Evolutionary conservation across 1,140 invertebrate genomes (phyloP).

Genomic region (Halyomorpha halys): DNA sequence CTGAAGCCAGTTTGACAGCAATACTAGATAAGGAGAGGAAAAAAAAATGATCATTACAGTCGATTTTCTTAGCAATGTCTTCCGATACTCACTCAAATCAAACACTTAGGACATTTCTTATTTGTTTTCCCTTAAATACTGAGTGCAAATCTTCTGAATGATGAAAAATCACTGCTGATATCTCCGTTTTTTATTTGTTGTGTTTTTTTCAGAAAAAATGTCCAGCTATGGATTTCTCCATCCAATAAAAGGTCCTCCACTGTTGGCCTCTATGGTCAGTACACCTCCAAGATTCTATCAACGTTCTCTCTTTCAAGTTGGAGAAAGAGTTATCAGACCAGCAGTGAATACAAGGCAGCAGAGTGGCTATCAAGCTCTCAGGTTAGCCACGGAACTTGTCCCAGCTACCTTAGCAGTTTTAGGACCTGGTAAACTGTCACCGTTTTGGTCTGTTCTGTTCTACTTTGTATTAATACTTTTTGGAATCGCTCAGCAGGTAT

Average conservation of each 20-base stretch:
- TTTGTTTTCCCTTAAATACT: too few relatives aligned
- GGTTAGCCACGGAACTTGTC: conserved; percentile 73
- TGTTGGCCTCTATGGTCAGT: conserved; percentile 39
- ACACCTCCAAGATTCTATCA: conserved; percentile 53
- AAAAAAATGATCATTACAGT: too few relatives aligned
- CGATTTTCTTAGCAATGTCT: too few relatives aligned
- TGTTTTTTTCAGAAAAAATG: conserved; percentile 51
- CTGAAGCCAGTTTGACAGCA: too few relatives aligned
- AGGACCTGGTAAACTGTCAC: conserved; percentile 52
- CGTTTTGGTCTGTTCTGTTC: conserved; percentile 77
- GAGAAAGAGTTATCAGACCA: conserved; percentile 50
- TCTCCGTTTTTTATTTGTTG: too few relatives aligned
- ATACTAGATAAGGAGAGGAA: too few relatives aligned
- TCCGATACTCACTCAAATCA: too few relatives aligned
- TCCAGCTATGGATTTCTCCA: conserved; percentile 61
- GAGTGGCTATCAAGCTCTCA: conserved; percentile 65
- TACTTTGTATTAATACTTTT: conserved; percentile 77
- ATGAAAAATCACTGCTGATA: too few relatives aligned
- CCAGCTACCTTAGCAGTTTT: conserved; percentile 68
- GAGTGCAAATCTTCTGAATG: too few relatives aligned
- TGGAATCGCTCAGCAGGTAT: conserved; percentile 69
- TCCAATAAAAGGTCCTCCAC: conserved; percentile 38
- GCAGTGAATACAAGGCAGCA: conserved; percentile 42
- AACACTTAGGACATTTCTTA: too few relatives aligned
- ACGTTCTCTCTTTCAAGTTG: conserved; percentile 59